Base-by-base conservation (phyloP, 2,113 vertebrate genomes). In the Bubo scandiacus region DNA sequence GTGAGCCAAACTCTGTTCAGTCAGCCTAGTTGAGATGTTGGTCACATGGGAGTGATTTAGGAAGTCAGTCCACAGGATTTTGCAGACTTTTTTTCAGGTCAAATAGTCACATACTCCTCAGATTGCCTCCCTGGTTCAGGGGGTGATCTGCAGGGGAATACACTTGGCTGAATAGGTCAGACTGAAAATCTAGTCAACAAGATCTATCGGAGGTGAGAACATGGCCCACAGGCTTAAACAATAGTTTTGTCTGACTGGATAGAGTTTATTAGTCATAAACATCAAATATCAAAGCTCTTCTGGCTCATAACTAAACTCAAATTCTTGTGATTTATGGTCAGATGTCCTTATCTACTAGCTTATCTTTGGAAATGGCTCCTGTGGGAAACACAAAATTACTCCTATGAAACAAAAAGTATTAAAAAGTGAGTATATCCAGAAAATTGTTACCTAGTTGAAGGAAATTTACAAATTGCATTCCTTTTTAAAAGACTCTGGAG, bases 351-450 rank as follows among this genome's bases (percentile, higher is more conserved):
- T 63, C 83, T 55, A 34, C 49, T 11, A 58, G 80, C 43, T 94
- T 92, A 55, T 85, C 92, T 79, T 81, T 96, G 59, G 59, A 91
- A 96, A 93, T 40, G 21, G 11, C 22, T 94, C 84, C 77, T 68
- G 55, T 36, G 82, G 94, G 62, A 92, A 90, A 45, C 71, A 87
- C 27, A 86, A 92, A 83, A 93, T 81, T 86, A 61, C 8, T 90
- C 20, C 49, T 36, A 29, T 85, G 87, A 88, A 88, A 77, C 34
- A 22, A 54, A 62, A 83, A 86, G 42, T 86, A 34, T 79, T 71
- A 63, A 16, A 82, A 88, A 94, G 36, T 68, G 36, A 81, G 30
- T n/a, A 18, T 63, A 45, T 51, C 47, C 73, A 71, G 52, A 78
- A 88, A 92, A 80, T 34, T 3, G 34, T 80, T 95, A 45, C 55